Percentiles rank a stretch among this genome's conserved stretches.
phyloP scores from a whole-genome alignment of 2,888 invertebrate genomes.

The Empis stercorea region DNA sequence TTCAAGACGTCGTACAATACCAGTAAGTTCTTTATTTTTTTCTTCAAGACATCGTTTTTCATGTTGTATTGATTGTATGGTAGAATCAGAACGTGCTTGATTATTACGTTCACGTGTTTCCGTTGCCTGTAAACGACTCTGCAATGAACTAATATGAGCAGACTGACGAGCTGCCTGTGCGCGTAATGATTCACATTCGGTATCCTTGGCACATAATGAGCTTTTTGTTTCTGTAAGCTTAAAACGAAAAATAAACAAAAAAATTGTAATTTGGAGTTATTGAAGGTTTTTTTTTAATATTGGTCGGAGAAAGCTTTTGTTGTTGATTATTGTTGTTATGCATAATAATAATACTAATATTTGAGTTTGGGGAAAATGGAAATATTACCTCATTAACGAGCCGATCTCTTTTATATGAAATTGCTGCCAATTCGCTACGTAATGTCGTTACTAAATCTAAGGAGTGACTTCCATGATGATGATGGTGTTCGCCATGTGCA shows the following conservation, averaged over 20 bases:
- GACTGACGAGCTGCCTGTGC: constrained; percentile 75
- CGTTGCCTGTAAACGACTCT: constrained; percentile 63
- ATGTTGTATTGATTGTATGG: constrained; percentile 60
- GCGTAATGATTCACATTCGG: constrained; percentile 68
- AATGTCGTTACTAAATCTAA: constrained; percentile 62
- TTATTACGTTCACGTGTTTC: constrained; percentile 65
- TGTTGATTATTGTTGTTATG: no score
- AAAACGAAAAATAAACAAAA: neutral
- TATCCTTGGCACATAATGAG: constrained; percentile 56
- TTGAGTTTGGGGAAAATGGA: neutral
- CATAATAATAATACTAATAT: neutral
- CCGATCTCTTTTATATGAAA: constrained; percentile 74
- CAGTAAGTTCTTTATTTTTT: constrained; percentile 60
- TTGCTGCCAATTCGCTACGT: constrained; percentile 69
- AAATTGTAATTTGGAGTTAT: neutral
- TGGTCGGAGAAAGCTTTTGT: neutral
- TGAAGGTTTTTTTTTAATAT: neutral
- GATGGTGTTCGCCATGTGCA: constrained; percentile 24
- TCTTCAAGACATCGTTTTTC: constrained; percentile 62
- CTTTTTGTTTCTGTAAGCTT: constrained; percentile 59
- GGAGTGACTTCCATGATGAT: constrained; percentile 16
- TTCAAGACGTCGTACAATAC: constrained; percentile 59
- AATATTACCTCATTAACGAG: constrained; percentile 54
- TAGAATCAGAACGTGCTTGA: constrained; percentile 49
- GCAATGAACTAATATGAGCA: constrained; percentile 64